Evolutionary conservation across 2,113 vertebrate genomes (phyloP), one percentile per base, ranked within the genome.

Genomic region (Ahaetulla prasina): DNA sequence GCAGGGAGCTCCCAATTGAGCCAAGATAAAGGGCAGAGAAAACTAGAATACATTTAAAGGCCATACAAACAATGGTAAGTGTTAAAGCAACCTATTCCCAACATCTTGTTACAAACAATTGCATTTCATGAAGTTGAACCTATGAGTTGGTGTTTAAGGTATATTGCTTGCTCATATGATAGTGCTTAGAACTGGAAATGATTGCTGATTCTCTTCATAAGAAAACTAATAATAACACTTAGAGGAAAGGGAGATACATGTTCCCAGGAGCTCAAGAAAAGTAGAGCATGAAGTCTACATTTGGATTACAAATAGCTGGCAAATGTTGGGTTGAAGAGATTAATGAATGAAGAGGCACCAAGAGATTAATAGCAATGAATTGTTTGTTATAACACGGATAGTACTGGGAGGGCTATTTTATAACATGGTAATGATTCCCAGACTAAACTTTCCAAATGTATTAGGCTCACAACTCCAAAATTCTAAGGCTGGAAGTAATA

Each of bases 271-370:
- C 86, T 54, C 27, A 25, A 39, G 45, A 52, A 43, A 54, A 25
- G 20, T 23, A 23, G 63, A 52, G 87, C n/a, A 16, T 85, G 54
- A 92, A 53, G 60, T 87, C 53, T 52, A 86, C 25, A 43, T 89
- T 85, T 89, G 57, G 92, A 92, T 89, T 60, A 63, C 53, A 84
- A 89, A 47, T 55, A 92, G 89, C 11, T 49, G 57, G 50, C 63
- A 85, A 54, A 89, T 84, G 3, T 60, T 85, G 57, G 88, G 53
- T 74, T 85, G 74, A 25, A 50, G 23, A 80, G 12, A 68, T 68
- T 68, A 68, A 68, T 68, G 63, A 68, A n/a, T n/a, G 14, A 68
- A 68, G 63, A 68, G 12, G 63, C 63, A n/a, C 8, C 68, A 60
- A 54, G 23, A 85, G 74, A 92, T 60, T 63, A 90, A 86, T 63